Base-by-base conservation (phyloP, 2,888 invertebrate species). In the Nomada goodeniana region DNA sequence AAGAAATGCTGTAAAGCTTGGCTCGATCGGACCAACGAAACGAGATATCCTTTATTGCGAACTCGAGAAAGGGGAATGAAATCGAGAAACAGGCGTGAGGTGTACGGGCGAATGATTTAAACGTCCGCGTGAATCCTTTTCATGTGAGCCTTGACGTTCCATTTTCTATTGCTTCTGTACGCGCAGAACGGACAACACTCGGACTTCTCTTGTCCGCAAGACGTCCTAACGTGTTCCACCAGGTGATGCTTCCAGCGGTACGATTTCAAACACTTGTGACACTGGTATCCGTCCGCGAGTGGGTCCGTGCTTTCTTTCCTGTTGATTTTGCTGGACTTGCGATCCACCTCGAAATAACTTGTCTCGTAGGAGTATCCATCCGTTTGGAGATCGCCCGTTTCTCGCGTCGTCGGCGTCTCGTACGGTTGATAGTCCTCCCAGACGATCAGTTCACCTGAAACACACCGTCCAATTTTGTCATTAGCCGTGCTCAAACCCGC, bases 131-230 rank as follows among this genome's bases (percentile, higher is more conserved):
- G 90, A 0, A 91, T 90, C 74, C 94, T 94, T 92, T 95, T 95
- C 90, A 96, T 95, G 93, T 97, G 97, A 90, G 96, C 96, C 93
- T 96, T 96, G 89, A 97, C 96, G 94, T 97, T 97, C 94, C 96
- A 95, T 89, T 96, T 95, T 89, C 96, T 96, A 94, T 96, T 91
- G 26, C 91, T 96, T 93, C 95, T 95, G 94, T 97, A 96, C 89
- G 95, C 92, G 78, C 93, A 93, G 53, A 91, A 88, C 2, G 91
- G 90, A 13, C 93, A 93, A 23, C 90, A 87, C 67, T 91, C 89
- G 57, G 86, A 83, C 65, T 91, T 92, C 9, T 82, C 88, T 60
- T 89, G 87, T 1, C 92, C 92, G 76, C 93, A 93, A 20, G 88
- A 92, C 20, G 90, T 87, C 67, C 91, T 93, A 50, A 92, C 84